Evolutionary conservation across 2,888 invertebrate species (phyloP).

Genomic region (Acanthacorydalis orientalis): DNA sequence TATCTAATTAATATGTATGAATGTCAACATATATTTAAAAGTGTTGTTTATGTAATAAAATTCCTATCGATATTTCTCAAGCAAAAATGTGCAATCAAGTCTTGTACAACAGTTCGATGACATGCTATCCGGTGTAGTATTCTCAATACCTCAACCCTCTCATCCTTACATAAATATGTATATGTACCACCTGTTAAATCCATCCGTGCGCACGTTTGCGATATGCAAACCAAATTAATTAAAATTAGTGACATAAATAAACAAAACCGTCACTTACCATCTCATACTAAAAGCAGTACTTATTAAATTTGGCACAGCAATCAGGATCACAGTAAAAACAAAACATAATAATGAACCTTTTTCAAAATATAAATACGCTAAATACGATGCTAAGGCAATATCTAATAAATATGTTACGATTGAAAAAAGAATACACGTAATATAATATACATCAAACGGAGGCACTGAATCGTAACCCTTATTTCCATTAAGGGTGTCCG

Average conservation of each 20-base stretch:
- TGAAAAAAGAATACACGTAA: constrained; percentile 26
- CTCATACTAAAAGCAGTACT: constrained; percentile 32
- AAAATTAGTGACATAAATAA: constrained; percentile 9
- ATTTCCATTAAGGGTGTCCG: constrained; percentile 11
- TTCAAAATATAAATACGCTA: constrained; percentile 26
- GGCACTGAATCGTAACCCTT: constrained; percentile 21
- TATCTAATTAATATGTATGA: too few species aligned
- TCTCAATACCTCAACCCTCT: too few species aligned
- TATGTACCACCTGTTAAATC: too few species aligned
- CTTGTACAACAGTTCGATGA: too few species aligned
- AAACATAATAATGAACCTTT: constrained; percentile 27
- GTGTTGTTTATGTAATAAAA: too few species aligned
- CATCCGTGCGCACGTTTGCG: too few species aligned
- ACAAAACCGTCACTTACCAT: constrained; percentile 26
- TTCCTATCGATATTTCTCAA: too few species aligned
- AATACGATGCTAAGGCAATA: constrained; percentile 23
- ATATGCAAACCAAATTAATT: neutral
- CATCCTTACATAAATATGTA: too few species aligned
- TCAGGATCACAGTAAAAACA: constrained; percentile 31
- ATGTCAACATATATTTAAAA: too few species aligned
- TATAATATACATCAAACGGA: constrained; percentile 23
- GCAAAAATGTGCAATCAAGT: too few species aligned
- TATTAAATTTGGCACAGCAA: constrained; percentile 29
- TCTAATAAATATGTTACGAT: constrained; percentile 28
- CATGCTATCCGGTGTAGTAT: too few species aligned